Base-by-base conservation (phyloP, 2,797 vertebrate genomes). In the Pempheris klunzingeri region DNA sequence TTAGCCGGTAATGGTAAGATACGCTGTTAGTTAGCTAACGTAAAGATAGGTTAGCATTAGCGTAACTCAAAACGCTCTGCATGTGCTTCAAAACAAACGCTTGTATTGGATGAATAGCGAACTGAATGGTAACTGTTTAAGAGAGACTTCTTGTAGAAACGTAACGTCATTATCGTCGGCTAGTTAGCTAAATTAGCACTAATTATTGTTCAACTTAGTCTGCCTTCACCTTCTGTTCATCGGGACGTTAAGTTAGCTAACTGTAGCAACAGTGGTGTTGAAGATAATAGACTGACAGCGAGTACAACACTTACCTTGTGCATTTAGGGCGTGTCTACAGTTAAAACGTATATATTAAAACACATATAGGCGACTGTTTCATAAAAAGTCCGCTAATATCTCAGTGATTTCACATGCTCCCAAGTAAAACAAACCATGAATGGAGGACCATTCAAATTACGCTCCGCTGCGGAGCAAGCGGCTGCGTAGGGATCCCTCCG, bases 381-480 rank as follows among this genome's bases (percentile, higher is more conserved):
- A 66, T 46, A 60, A 65, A 79, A 78, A 24, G 0, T 4, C 3
- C 3, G 41, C 4, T 11, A 5, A 14, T 12, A 4, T 24, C 4
- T 65, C 0, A 36, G 53, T n/a, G n/a, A n/a, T n/a, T n/a, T n/a
- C 0, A 5, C 9, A 46, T 49, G n/a, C 14, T 11, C 4, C 11
- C 30, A 7, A 1, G 81, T 50, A 78, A 30, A 13, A 38, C 57
- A 67, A 39, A 34, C 12, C 17, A 5, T 0, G 4, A 0, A 8
- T 11, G 67, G 26, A 22, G 7, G 28, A 5, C 3, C 4, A 71
- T 92, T 93, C 90, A 90, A 92, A 93, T 83, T 10, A n/a, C 84
- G 77, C 91, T 92, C 91, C 86, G 78, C 75, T 4, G 18, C 36
- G 17, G 26, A 66, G 24, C 12, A 18, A 13, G 47, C 7, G 7